These are phyloP conservation scores for Heliocidaris tuberculata DNA, from an alignment of 35 echinoderm and acorn worm species.

Conservation along the genomic window DNA sequence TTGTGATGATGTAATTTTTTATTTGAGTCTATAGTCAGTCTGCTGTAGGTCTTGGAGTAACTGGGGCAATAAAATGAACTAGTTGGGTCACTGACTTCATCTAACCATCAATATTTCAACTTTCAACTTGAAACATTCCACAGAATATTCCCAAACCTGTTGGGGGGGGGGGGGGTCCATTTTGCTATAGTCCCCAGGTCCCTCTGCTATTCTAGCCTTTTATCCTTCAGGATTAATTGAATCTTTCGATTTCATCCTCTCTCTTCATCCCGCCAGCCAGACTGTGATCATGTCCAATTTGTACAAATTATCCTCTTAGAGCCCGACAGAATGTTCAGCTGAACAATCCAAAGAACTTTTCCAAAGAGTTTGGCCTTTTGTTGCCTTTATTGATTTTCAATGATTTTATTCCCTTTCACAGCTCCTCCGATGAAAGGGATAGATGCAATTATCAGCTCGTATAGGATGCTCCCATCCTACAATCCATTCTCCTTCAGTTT, in stretches of 20 bases:
- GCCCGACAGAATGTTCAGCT: neutral
- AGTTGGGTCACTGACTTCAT: too few relatives aligned
- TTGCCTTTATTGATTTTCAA: conserved; percentile 4
- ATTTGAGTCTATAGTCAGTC: too few relatives aligned
- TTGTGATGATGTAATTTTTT: too few relatives aligned
- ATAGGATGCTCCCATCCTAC: neutral
- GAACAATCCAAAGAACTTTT: neutral
- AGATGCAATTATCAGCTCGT: neutral
- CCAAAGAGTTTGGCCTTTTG: neutral
- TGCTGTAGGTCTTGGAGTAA: too few relatives aligned
- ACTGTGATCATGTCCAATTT: neutral
- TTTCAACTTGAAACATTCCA: neutral
- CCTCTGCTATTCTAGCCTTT: neutral
- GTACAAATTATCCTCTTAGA: conserved; percentile 12
- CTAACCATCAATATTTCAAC: neutral
- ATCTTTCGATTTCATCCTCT: neutral
- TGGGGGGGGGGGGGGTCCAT: neutral
- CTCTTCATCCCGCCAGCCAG: neutral
- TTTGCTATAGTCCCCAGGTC: neutral
- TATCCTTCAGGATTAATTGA: neutral
- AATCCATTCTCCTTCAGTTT: neutral
- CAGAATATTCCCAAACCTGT: neutral
- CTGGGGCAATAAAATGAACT: too few relatives aligned
- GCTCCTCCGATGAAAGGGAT: neutral
- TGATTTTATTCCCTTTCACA: neutral